phyloP scores from a whole-genome alignment of 1,140 invertebrate species.

The fruit fly (Drosophila melanogaster) region DNA sequence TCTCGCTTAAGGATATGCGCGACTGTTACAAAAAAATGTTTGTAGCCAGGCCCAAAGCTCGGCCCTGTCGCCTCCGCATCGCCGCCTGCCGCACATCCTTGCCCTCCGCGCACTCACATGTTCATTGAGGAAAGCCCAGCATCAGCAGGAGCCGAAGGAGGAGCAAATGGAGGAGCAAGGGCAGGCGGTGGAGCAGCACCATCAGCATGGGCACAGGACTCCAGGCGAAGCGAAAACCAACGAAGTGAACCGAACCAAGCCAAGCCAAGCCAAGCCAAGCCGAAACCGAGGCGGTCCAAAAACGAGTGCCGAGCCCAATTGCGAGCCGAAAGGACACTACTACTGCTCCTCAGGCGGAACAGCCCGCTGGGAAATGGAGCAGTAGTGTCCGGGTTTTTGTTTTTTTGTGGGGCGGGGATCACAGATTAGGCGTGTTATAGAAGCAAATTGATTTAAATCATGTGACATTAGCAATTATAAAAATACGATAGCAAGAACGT shows the following conservation, averaged over 20 bases:
- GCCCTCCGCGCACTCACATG: slow-evolving; percentile 21
- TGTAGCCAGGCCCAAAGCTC: slow-evolving; percentile 64
- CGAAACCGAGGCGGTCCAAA: not conserved
- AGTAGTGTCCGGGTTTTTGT: not conserved
- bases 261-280: not conserved
- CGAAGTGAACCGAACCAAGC: slow-evolving; percentile 20
- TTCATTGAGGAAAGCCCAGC: slow-evolving; percentile 73
- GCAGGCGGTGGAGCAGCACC: not conserved
- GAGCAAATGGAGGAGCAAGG: not conserved
- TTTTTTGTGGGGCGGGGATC: no score
- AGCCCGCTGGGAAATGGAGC: slow-evolving; percentile 30
- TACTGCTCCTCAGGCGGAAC: slow-evolving; percentile 1
- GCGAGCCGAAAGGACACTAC: slow-evolving; percentile 7
- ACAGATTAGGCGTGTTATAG: not conserved
- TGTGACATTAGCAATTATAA: no score
- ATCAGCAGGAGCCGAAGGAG: slow-evolving; percentile 7
- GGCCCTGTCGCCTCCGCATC: slow-evolving; percentile 52
- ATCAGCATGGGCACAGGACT: not conserved
- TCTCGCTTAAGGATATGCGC: slow-evolving; percentile 44
- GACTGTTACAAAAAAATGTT: slow-evolving; percentile 66
- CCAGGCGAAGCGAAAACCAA: slow-evolving; percentile 28
- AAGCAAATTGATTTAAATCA: not conserved
- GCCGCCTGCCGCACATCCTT: slow-evolving; percentile 10
- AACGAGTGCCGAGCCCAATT: not conserved
- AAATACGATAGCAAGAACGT: no score